Percentiles rank a stretch among this genome's conserved stretches.
These are phyloP conservation scores for Glossosoma conforme DNA, from an alignment of 1,140 invertebrate genomes.

Conservation along the genomic window DNA sequence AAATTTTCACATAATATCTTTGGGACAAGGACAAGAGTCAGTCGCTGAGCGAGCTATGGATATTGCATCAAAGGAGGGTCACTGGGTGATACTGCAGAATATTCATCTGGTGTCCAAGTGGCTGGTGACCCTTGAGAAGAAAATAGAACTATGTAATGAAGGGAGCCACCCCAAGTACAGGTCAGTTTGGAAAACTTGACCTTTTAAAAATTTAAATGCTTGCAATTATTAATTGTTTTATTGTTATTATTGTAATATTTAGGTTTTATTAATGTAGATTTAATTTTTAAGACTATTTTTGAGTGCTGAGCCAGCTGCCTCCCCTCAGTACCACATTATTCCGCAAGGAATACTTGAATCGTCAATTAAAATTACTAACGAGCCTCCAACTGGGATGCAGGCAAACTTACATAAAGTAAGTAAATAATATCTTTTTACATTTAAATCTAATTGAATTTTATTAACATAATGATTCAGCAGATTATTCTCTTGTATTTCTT, in stretches of 20 bases:
- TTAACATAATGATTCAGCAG: no score
- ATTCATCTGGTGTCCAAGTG: constrained; percentile 88
- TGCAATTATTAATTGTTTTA: not conserved
- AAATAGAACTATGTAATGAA: constrained; percentile 73
- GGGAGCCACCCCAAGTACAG: constrained; percentile 66
- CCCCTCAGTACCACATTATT: constrained; percentile 52
- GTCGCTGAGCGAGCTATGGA: constrained; percentile 86
- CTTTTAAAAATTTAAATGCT: constrained; percentile 1
- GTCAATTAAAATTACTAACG: constrained; percentile 94
- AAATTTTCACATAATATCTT: constrained; percentile 89
- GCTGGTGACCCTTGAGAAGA: constrained; percentile 85
- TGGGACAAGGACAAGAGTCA: constrained; percentile 92
- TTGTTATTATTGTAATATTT: not conserved
- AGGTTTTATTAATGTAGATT: no score
- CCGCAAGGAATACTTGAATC: constrained; percentile 85
- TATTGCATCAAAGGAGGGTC: constrained; percentile 67
- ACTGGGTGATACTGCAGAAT: constrained; percentile 92
- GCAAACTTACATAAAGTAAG: constrained; percentile 83
- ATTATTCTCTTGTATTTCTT: no score
- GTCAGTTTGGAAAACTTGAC: no score
- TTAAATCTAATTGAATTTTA: no score
- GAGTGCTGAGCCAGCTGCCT: constrained; percentile 56
- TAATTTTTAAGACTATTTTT: constrained; percentile 51
- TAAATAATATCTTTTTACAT: not conserved
- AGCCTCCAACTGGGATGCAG: constrained; percentile 90